phyloP scores from a whole-genome alignment of 2,888 invertebrate species.

The Xestia rhomboidea region DNA sequence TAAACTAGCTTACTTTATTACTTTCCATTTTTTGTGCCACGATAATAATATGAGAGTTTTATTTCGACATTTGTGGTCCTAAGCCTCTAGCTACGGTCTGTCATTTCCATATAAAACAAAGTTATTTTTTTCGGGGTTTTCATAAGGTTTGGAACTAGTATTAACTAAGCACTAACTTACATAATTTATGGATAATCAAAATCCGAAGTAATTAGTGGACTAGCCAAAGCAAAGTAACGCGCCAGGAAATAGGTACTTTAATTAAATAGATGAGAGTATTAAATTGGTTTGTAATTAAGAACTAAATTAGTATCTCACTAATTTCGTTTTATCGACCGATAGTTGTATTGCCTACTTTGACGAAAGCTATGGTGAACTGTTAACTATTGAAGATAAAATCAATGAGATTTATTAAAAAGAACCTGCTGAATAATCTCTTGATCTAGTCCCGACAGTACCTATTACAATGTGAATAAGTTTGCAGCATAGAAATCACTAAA shows the following conservation, averaged over 20 bases:
- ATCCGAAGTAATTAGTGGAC: conserved; percentile 19
- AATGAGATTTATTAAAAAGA: background rate
- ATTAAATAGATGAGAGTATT: background rate
- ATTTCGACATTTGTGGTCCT: conserved; percentile 29
- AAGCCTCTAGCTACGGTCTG: conserved; percentile 5
- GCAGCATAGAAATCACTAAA: background rate
- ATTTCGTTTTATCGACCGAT: background rate
- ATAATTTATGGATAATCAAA: conserved; percentile 16
- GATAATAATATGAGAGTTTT: conserved; percentile 41
- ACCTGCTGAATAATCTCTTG: background rate
- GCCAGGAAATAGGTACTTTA: background rate
- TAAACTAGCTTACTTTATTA: conserved; percentile 54
- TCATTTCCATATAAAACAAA: conserved; percentile 47
- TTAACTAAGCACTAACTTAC: conserved; percentile 7
- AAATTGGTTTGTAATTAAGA: background rate
- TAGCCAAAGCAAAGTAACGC: background rate
- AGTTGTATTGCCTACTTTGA: background rate
- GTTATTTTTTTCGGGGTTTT: conserved; percentile 24
- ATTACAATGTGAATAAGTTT: background rate
- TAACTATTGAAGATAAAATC: background rate
- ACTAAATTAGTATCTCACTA: background rate
- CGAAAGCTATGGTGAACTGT: background rate
- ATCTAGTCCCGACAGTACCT: background rate
- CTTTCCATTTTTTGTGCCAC: conserved; percentile 51
- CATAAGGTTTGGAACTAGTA: conserved; percentile 25